A percentile compares a stretch with the other conserved stretches of the same genome.
Evolutionary conservation across 2,888 invertebrate species (phyloP).

Genomic region (Perizoma flavofasciatum): DNA sequence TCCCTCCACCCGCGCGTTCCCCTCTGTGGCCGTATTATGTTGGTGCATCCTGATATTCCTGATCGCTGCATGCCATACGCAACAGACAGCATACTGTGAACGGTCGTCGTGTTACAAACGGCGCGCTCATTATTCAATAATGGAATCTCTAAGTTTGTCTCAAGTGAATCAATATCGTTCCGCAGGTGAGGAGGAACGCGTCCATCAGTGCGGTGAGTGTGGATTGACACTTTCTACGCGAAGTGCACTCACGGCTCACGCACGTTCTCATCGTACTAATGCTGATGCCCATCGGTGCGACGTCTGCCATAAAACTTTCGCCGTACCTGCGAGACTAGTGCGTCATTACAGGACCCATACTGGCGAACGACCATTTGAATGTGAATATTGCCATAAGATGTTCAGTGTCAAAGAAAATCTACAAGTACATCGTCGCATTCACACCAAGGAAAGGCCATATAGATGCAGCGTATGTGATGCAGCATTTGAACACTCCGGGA

Average conservation of each 20-base stretch:
- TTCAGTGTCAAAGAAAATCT: slow-evolving; percentile 97
- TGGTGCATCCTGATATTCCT: slow-evolving; percentile 79
- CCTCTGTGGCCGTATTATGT: slow-evolving; percentile 64
- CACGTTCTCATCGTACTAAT: slow-evolving; percentile 71
- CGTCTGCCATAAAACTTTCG: slow-evolving; percentile 95
- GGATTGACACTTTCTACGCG: slow-evolving; percentile 90
- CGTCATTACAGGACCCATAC: slow-evolving; percentile 96
- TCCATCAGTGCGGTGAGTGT: slow-evolving; percentile 87
- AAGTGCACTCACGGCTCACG: slow-evolving; percentile 90
- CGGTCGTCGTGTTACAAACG: slow-evolving; percentile 59
- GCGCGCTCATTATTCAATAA: slow-evolving; percentile 44
- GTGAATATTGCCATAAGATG: slow-evolving; percentile 96
- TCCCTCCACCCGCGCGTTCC: slow-evolving; percentile 55
- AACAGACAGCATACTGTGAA: slow-evolving; percentile 73
- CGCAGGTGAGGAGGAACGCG: slow-evolving; percentile 81
- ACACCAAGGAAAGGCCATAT: slow-evolving; percentile 96
- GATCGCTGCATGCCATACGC: slow-evolving; percentile 74
- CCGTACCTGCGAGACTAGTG: slow-evolving; percentile 92
- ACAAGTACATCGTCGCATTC: slow-evolving; percentile 94
- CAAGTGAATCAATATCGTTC: slow-evolving; percentile 60
- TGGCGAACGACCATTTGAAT: slow-evolving; percentile 95
- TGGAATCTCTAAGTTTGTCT: slow-evolving; percentile 54
- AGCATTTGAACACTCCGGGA: slow-evolving; percentile 96
- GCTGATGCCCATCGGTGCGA: slow-evolving; percentile 94
- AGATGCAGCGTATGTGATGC: slow-evolving; percentile 94